Evolutionary conservation across 2,888 invertebrate genomes (phyloP).

Genomic region (Phania funesta): DNA sequence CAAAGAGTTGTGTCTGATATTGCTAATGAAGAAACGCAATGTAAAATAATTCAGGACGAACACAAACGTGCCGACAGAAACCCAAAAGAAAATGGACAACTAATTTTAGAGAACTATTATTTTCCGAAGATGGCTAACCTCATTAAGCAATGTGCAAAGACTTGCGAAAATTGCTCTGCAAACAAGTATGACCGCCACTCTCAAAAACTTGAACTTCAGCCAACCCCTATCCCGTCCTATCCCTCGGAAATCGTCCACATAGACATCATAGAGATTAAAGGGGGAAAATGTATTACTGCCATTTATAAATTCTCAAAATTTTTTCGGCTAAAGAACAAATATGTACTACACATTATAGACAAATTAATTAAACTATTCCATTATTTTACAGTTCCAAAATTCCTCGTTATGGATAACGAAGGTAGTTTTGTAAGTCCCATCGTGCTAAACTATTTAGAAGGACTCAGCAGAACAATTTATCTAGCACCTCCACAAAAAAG

Average conservation of each 20-base stretch:
- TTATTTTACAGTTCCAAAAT: slow-evolving; percentile 56
- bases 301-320: slow-evolving; percentile 18
- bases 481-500: slow-evolving; percentile 60
- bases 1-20: slow-evolving; percentile 51
- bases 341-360: slow-evolving; percentile 2
- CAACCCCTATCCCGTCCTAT: slow-evolving; percentile 31
- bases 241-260: slow-evolving; percentile 38
- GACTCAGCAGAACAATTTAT: slow-evolving; percentile 57
- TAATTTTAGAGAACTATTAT: too few relatives aligned
- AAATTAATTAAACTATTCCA: slow-evolving; percentile 5
- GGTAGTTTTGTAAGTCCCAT: slow-evolving; percentile 53
- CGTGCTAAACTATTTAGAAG: slow-evolving; percentile 52
- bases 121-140: neutral
- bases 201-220: slow-evolving; percentile 1
- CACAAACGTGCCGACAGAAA: slow-evolving; percentile 32
- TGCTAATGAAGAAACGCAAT: slow-evolving; percentile 27
- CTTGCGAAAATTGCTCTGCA: neutral
- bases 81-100: slow-evolving; percentile 21
- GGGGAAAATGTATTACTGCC: neutral
- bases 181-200: slow-evolving; percentile 7
- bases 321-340: slow-evolving; percentile 13
- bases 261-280: slow-evolving; percentile 10
- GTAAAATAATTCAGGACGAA: slow-evolving; percentile 25
- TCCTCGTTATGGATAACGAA: slow-evolving; percentile 63
- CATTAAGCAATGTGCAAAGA: neutral